These are phyloP conservation scores for Drosophila sturtevanti DNA, from an alignment of 1,140 invertebrate species.

Conservation along the genomic window DNA sequence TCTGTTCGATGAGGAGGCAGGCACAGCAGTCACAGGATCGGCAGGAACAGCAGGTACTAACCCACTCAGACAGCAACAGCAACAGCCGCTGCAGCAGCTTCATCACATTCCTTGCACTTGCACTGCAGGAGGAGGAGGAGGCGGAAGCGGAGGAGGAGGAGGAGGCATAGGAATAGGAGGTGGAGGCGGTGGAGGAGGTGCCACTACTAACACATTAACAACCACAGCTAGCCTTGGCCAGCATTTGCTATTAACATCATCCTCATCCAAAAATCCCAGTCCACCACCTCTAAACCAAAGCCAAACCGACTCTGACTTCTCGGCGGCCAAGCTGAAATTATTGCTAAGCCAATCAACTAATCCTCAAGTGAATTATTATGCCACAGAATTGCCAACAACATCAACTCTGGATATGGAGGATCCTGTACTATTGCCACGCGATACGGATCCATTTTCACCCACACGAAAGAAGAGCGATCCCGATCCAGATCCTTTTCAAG, in stretches of 20 bases:
- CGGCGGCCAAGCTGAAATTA: constrained; percentile 67
- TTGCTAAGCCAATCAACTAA: constrained; percentile 73
- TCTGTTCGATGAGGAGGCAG: constrained; percentile 59
- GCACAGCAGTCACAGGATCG: constrained; percentile 20
- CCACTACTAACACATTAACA: constrained; percentile 60
- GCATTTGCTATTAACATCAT: constrained; percentile 29
- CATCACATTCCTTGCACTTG: constrained; percentile 59
- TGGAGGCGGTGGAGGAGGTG: background rate
- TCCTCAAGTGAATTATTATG: constrained; percentile 76
- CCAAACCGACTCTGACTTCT: constrained; percentile 45
- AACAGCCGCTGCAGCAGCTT: constrained; percentile 19
- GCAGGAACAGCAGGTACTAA: constrained; percentile 38
- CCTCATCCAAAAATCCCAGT: constrained; percentile 10
- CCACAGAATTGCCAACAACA: constrained; percentile 56
- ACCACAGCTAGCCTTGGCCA: constrained; percentile 60
- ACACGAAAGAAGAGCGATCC: constrained; percentile 84
- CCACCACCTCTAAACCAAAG: constrained; percentile 3
- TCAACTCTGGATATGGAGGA: constrained; percentile 40
- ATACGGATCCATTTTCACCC: constrained; percentile 81
- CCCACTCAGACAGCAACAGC: constrained; percentile 26
- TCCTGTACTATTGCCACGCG: constrained; percentile 76
- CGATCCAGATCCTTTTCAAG: constrained; percentile 88
- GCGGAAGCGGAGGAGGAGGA: constrained; percentile 10
- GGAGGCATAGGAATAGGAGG: background rate
- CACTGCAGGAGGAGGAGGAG: constrained; percentile 49